These are phyloP conservation scores for Solenodon paradoxus DNA, from an alignment of 2,113 vertebrate genomes.

Conservation along the genomic window DNA sequence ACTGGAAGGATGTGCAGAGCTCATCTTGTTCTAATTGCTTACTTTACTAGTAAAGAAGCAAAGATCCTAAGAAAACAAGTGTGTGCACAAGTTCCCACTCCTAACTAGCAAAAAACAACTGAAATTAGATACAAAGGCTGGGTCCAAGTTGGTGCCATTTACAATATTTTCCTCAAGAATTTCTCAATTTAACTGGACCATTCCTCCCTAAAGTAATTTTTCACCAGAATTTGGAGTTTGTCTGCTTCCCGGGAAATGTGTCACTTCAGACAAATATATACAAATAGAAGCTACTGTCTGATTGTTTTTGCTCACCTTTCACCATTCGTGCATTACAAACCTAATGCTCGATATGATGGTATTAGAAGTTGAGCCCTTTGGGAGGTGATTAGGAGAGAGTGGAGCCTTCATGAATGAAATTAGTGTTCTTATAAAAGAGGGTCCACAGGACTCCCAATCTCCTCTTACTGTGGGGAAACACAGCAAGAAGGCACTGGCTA, in stretches of 20 bases:
- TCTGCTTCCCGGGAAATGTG: not conserved
- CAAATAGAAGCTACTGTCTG: not conserved
- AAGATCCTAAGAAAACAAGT: not conserved
- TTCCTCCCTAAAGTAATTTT: not conserved
- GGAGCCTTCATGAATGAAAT: not conserved
- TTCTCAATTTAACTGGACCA: not conserved
- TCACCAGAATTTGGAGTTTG: not conserved
- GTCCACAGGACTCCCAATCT: not conserved
- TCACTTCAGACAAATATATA: not conserved
- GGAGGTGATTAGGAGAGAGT: not conserved
- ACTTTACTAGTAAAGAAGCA: not conserved
- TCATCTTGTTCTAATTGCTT: not conserved
- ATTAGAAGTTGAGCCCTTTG: not conserved
- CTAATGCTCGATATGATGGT: not conserved
- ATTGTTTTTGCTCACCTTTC: not conserved
- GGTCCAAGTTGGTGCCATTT: not conserved
- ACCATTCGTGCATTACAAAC: not conserved
- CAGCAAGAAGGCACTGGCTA: not conserved
- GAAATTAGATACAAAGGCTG: not conserved
- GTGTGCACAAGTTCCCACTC: not conserved
- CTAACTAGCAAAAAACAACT: not conserved
- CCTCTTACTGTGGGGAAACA: not conserved
- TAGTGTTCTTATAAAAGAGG: not conserved
- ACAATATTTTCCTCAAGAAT: not conserved
- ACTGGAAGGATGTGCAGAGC: not conserved